Evolutionary conservation across 1,140 invertebrate genomes (phyloP).

Genomic region (Calliopsis andreniformis): DNA sequence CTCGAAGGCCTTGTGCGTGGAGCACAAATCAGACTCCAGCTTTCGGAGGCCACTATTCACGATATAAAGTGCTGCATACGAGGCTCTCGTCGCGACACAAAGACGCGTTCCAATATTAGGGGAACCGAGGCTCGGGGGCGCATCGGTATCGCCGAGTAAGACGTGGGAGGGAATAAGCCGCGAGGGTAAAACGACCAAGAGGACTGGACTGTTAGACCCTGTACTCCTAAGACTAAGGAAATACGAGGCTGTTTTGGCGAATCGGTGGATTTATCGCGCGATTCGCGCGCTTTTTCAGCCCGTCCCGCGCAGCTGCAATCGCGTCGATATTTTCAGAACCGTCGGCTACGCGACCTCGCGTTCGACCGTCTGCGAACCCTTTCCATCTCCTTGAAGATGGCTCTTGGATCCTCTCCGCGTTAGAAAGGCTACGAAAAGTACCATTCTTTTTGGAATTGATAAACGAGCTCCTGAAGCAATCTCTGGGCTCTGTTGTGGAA

Average conservation of each 20-base stretch:
- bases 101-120: slow-evolving; percentile 11
- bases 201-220: not conserved
- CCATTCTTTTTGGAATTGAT: no score
- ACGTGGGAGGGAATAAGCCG: slow-evolving; percentile 8
- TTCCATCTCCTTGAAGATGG: not conserved
- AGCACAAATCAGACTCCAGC: slow-evolving; percentile 2
- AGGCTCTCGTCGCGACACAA: not conserved
- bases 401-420: no score
- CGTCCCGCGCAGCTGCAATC: not conserved
- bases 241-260: slow-evolving; percentile 39
- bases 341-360: slow-evolving; percentile 36
- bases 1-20: not conserved
- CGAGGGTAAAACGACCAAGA: not conserved
- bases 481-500: no score
- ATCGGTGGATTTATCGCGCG: slow-evolving; percentile 20
- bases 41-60: not conserved
- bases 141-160: not conserved
- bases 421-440: no score
- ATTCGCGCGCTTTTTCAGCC: slow-evolving; percentile 23
- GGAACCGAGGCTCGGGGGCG: not conserved
- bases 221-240: slow-evolving; percentile 5
- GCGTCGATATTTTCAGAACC: slow-evolving; percentile 39
- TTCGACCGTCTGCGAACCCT: slow-evolving; percentile 23
- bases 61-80: not conserved
- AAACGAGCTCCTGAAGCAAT: no score